phyloP scores from a whole-genome alignment of 2,888 invertebrate species.

The Nephrotoma guestfalica region DNA sequence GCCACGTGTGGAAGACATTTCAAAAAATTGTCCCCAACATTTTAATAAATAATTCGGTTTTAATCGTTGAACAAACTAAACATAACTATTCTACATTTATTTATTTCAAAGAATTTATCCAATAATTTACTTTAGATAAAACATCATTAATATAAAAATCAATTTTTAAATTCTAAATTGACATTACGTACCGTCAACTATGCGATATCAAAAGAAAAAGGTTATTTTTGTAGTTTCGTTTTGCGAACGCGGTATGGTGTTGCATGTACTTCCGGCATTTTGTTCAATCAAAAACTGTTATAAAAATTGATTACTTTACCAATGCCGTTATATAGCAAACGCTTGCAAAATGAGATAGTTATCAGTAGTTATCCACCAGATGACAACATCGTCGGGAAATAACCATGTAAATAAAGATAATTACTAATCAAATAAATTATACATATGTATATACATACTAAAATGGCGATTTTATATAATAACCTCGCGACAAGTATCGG shows the following conservation, averaged over 20 bases:
- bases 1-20: slow-evolving; percentile 1
- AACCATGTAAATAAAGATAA: too few species aligned
- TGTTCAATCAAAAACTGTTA: not conserved
- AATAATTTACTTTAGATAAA: not conserved
- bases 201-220: slow-evolving; percentile 1
- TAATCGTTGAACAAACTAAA: not conserved
- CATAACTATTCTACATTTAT: not conserved
- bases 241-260: not conserved
- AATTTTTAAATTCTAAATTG: not conserved
- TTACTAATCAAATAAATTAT: too few species aligned
- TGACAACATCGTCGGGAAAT: too few species aligned
- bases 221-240: not conserved
- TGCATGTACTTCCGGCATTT: not conserved
- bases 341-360: too few species aligned
- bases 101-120: not conserved
- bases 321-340: too few species aligned
- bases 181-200: slow-evolving; percentile 5
- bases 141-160: not conserved
- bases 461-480: too few species aligned
- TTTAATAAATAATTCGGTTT: not conserved
- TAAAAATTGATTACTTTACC: not conserved
- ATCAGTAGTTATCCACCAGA: too few species aligned
- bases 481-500: too few species aligned
- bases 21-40: not conserved
- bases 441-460: too few species aligned